Conservation (phyloP, 2,797 vertebrate species). For the Tarsius wallacei region DNA sequence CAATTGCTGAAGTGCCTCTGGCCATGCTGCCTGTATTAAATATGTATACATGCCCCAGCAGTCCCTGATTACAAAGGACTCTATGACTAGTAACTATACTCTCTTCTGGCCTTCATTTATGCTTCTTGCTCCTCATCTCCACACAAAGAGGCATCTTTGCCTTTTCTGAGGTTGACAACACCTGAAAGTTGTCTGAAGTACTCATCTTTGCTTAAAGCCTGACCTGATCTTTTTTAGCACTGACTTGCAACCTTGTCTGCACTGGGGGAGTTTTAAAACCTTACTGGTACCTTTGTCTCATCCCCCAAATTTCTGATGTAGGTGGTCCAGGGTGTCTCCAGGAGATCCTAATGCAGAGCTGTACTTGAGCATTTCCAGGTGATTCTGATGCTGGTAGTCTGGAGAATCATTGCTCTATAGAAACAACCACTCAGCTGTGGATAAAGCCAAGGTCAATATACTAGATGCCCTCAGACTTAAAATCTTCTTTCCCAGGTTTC, state of each 20-base stretch:
- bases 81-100: background rate
- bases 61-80: background rate
- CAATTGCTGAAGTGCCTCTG: background rate
- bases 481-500: background rate
- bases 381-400: background rate
- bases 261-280: background rate
- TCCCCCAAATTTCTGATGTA: background rate
- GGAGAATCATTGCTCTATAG: background rate
- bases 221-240: rapidly evolving
- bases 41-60: background rate
- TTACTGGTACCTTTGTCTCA: background rate
- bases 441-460: background rate
- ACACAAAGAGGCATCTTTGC: background rate
- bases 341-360: background rate
- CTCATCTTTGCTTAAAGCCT: background rate
- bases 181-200: background rate
- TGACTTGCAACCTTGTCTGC: background rate
- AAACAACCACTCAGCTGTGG: background rate
- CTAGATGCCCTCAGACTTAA: background rate
- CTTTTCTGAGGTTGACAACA: background rate
- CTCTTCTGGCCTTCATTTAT: background rate
- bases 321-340: background rate
- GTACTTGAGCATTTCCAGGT: background rate
- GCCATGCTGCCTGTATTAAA: background rate
- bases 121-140: background rate